A percentile compares a stretch with the other conserved stretches of the same genome.
These are phyloP conservation scores for Seriola dumerili DNA, from an alignment of 2,113 vertebrate species.

Conservation along the genomic window DNA sequence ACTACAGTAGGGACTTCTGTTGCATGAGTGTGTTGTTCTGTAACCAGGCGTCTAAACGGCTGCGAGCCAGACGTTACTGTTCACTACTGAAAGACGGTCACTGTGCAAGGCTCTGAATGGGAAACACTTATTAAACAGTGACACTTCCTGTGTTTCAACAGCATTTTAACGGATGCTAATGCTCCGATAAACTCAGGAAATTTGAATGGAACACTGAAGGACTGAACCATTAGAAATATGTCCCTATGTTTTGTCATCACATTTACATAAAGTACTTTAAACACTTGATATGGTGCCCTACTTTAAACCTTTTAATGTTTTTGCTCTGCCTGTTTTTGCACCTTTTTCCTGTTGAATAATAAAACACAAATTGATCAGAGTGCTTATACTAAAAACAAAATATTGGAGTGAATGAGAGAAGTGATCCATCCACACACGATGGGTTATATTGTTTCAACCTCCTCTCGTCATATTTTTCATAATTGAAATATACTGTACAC, in stretches of 20 bases:
- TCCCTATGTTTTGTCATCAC: background rate
- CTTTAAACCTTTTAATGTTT: background rate
- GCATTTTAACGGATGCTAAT: background rate
- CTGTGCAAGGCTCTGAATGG: background rate
- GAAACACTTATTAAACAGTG: conserved; percentile 6
- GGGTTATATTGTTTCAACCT: background rate
- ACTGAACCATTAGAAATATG: background rate
- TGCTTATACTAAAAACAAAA: background rate
- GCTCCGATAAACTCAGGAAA: background rate
- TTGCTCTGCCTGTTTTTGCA: background rate
- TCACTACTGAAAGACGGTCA: conserved; percentile 9
- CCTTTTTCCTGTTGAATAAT: background rate
- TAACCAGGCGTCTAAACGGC: background rate
- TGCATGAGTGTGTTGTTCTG: conserved; percentile 4
- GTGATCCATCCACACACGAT: background rate
- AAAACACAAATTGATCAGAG: no score
- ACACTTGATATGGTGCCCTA: background rate
- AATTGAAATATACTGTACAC: background rate
- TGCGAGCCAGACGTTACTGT: background rate
- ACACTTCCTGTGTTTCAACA: conserved; percentile 5
- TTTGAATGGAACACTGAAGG: background rate
- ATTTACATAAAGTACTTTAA: background rate
- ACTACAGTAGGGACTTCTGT: conserved; percentile 6
- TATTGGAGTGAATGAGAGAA: background rate
- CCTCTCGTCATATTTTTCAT: background rate